These are phyloP conservation scores for Opisthocomus hoazin DNA, from an alignment of 2,113 vertebrate genomes.

Conservation along the genomic window DNA sequence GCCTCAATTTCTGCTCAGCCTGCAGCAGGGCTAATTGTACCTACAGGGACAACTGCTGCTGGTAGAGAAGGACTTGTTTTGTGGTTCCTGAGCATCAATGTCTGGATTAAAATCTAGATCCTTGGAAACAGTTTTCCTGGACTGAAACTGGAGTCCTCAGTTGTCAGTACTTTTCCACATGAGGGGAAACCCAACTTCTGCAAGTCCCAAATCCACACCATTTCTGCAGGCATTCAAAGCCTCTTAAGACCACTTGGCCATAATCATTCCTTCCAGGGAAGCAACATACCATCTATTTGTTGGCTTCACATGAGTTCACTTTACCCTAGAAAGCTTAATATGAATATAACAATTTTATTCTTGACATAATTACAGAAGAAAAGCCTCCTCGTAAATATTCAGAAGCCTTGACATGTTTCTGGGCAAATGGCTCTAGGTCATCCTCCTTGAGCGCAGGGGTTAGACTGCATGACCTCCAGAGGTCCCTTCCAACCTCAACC, in stretches of 20 bases:
- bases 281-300: background rate
- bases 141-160: background rate
- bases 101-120: background rate
- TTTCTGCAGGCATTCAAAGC: background rate
- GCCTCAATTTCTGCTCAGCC: background rate
- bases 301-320: background rate
- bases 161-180: background rate
- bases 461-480: background rate
- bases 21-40: background rate
- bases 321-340: background rate
- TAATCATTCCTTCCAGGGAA: background rate
- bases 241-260: background rate
- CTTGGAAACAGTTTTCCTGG: background rate
- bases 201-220: background rate
- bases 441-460: background rate
- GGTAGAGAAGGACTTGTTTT: background rate
- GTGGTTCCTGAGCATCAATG: background rate
- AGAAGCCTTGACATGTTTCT: background rate
- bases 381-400: background rate
- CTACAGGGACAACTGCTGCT: background rate
- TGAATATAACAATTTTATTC: background rate
- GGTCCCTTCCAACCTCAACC: background rate
- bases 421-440: background rate
- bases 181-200: background rate
- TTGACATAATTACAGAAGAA: background rate